Evolutionary conservation across 2,888 invertebrate species (phyloP).

Genomic region (Polydrusus cervinus): DNA sequence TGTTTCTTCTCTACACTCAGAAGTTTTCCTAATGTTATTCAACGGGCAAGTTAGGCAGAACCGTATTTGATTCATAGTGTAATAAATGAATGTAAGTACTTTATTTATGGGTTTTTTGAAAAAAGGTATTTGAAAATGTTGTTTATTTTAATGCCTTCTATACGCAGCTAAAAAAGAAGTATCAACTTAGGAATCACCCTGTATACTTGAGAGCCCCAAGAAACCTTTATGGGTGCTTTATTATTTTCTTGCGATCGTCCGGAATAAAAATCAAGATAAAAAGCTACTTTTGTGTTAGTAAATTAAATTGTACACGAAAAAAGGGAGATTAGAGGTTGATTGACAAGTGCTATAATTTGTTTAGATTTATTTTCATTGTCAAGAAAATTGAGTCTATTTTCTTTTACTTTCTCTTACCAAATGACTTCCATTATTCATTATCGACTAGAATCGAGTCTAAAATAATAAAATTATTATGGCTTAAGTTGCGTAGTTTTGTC

Average conservation of each 20-base stretch:
- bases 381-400: conserved; percentile 2
- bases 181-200: no score
- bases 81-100: no score
- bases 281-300: conserved; percentile 29
- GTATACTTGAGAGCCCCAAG: no score
- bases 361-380: conserved; percentile 17
- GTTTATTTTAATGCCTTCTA: no score
- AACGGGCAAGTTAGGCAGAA: no score
- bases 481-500: neutral
- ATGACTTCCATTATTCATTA: neutral
- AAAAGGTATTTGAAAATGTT: no score
- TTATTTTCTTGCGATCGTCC: neutral
- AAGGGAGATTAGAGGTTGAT: neutral
- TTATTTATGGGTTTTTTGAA: no score
- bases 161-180: no score
- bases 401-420: neutral
- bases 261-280: conserved; percentile 29
- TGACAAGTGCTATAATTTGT: conserved; percentile 14
- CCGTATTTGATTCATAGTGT: no score
- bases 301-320: conserved; percentile 45
- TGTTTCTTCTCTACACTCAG: no score
- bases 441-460: neutral
- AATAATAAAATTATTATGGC: neutral
- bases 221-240: no score
- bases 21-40: no score